A percentile compares a stretch with the other conserved stretches of the same genome.
These are phyloP conservation scores for Verasper variegatus DNA, from an alignment of 2,113 vertebrate species.

Conservation along the genomic window DNA sequence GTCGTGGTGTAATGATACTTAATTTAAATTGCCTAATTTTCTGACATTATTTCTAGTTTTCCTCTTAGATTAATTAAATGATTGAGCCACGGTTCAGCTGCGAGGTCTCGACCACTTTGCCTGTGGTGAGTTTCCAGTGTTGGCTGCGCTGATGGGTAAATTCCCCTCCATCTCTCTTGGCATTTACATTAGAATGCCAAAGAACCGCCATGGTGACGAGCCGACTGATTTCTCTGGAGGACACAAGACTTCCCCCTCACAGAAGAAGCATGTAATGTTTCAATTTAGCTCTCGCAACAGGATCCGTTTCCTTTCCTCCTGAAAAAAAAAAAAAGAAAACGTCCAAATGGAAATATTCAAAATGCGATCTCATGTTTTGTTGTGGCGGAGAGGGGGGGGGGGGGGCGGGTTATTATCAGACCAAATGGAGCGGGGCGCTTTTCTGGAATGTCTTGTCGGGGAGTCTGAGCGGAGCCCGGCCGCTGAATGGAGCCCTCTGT, in stretches of 20 bases:
- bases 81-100: not conserved
- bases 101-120: constrained; percentile 24
- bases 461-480: constrained; percentile 58
- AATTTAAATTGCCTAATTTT: not conserved
- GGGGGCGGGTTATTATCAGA: constrained; percentile 50
- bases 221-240: constrained; percentile 30
- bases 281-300: constrained; percentile 45
- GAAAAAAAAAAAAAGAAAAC: constrained; percentile 1
- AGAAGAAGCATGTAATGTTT: constrained; percentile 55
- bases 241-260: constrained; percentile 30
- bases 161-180: constrained; percentile 40
- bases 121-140: constrained; percentile 15
- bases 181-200: constrained; percentile 60
- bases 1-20: not conserved
- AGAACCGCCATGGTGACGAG: constrained; percentile 61
- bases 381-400: constrained; percentile 20
- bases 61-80: not conserved
- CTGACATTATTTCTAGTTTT: not conserved
- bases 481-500: constrained; percentile 77
- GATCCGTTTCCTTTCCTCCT: constrained; percentile 49
- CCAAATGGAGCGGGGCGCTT: constrained; percentile 57
- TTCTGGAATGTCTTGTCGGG: constrained; percentile 76
- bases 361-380: constrained; percentile 54
- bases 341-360: constrained; percentile 55
- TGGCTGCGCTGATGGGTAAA: constrained; percentile 22